A percentile compares a stretch with the other conserved stretches of the same genome.
Conservation (phyloP, 1,140 invertebrate species). For the Copidosoma floridanum region DNA sequence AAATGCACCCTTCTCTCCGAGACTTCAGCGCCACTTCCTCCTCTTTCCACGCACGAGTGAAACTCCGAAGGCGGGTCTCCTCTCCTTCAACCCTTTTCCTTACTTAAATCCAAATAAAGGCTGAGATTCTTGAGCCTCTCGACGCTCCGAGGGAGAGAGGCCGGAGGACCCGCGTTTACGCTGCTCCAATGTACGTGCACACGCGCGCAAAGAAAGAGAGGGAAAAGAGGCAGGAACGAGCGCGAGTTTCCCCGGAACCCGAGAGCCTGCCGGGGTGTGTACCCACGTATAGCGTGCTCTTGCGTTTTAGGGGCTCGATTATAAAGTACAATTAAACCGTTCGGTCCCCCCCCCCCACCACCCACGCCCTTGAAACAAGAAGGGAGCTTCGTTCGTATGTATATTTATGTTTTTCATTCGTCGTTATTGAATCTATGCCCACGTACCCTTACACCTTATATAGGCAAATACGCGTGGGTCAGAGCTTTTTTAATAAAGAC, state of each 20-base stretch:
- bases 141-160: too few relatives aligned
- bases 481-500: neutral
- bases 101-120: slow-evolving; percentile 53
- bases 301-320: slow-evolving; percentile 1
- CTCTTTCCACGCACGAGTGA: too few relatives aligned
- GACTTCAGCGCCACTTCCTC: neutral
- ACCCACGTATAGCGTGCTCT: neutral
- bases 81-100: slow-evolving; percentile 49
- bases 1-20: slow-evolving; percentile 19
- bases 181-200: slow-evolving; percentile 1
- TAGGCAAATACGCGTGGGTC: too few relatives aligned
- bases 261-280: neutral
- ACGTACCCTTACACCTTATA: too few relatives aligned
- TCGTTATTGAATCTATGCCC: too few relatives aligned
- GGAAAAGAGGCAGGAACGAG: too few relatives aligned
- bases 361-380: too few relatives aligned
- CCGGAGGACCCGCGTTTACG: too few relatives aligned
- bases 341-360: too few relatives aligned
- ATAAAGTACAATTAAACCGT: slow-evolving; percentile 6
- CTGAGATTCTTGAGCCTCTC: slow-evolving; percentile 44
- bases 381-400: too few relatives aligned
- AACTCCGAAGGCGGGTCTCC: neutral
- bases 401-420: too few relatives aligned
- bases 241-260: neutral
- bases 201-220: too few relatives aligned